A percentile compares a stretch with the other conserved stretches of the same genome.
Conservation (phyloP, 1,140 invertebrate genomes). For the Lordiphosa collinella region DNA sequence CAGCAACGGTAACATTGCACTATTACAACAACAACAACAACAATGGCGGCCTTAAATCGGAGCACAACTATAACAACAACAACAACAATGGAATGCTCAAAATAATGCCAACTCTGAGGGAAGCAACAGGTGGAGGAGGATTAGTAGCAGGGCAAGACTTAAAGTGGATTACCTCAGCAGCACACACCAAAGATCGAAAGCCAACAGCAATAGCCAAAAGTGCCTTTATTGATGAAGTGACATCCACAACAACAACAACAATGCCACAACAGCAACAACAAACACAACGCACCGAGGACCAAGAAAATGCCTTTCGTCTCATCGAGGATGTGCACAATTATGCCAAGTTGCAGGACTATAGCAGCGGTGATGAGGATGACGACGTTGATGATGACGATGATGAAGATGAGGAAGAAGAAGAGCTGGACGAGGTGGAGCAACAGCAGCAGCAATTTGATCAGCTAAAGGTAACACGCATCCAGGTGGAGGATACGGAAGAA, state of each 20-base stretch:
- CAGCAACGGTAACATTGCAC: constrained; percentile 42
- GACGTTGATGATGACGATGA: constrained; percentile 45
- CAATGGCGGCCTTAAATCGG: constrained; percentile 33
- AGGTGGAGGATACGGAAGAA: constrained; percentile 52
- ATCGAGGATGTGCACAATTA: constrained; percentile 79
- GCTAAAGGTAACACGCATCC: constrained; percentile 23
- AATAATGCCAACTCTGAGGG: constrained; percentile 19
- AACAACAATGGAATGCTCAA: constrained; percentile 28
- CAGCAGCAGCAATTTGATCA: constrained; percentile 9
- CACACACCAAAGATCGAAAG: constrained; percentile 15
- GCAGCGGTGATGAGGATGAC: constrained; percentile 51
- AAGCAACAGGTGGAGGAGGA: constrained; percentile 15
- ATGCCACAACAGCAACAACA: constrained; percentile 10
- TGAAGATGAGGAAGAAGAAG: constrained; percentile 21
- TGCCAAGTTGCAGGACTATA: constrained; percentile 60
- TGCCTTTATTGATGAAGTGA: constrained; percentile 48
- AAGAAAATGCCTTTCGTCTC: constrained; percentile 77
- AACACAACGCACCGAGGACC: constrained; percentile 69
- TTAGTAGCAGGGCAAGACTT: constrained; percentile 12
- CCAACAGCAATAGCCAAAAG: constrained; percentile 31
- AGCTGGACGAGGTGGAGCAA: constrained; percentile 18
- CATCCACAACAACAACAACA: constrained; percentile 7
- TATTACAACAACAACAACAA: constrained; percentile 46
- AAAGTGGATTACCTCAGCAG: constrained; percentile 9
- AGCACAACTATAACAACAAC: constrained; percentile 27